These are phyloP conservation scores for Triplophysa rosa DNA, from an alignment of 2,113 vertebrate genomes.

Conservation along the genomic window DNA sequence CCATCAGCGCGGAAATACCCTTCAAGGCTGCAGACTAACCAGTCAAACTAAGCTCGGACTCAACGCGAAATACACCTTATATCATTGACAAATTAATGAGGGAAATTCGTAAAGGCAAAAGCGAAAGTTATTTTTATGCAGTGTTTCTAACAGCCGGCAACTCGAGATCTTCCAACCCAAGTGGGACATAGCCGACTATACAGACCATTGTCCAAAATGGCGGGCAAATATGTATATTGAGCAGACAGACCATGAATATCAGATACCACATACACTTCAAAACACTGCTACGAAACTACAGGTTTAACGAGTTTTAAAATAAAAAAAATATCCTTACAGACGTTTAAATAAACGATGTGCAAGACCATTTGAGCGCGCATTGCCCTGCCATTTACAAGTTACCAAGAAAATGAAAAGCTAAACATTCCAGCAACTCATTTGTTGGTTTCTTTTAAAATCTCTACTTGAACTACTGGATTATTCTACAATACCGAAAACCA, in stretches of 20 bases:
- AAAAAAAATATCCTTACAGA: neutral
- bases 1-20: neutral
- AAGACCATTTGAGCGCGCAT: neutral
- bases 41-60: neutral
- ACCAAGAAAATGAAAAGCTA: neutral
- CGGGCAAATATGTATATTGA: constrained; percentile 43
- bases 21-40: neutral
- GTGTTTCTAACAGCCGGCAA: neutral
- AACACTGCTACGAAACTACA: neutral
- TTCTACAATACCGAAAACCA: neutral
- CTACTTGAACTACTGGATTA: neutral
- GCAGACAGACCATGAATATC: neutral
- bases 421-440: neutral
- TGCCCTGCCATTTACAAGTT: too few species aligned
- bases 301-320: neutral
- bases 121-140: neutral
- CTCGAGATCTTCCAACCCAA: neutral
- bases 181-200: neutral
- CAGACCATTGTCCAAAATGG: constrained; percentile 56
- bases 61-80: neutral
- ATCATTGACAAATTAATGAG: neutral
- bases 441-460: neutral
- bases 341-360: neutral
- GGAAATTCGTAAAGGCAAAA: neutral
- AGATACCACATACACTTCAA: neutral